These are phyloP conservation scores for Chromobotia macracanthus DNA, from an alignment of 2,797 vertebrate species.

Conservation along the genomic window DNA sequence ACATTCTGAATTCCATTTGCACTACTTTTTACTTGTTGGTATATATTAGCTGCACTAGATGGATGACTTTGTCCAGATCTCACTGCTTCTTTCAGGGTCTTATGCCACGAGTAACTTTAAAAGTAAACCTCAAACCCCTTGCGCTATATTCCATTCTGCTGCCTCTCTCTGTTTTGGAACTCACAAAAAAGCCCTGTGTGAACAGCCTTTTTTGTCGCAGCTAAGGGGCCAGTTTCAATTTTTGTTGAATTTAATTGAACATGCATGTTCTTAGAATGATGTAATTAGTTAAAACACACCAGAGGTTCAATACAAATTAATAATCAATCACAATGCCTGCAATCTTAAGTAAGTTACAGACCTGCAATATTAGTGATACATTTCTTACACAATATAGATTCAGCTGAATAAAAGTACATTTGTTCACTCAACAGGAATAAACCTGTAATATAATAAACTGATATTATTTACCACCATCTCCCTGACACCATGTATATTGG, in stretches of 20 bases:
- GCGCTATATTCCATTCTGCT: too few relatives aligned
- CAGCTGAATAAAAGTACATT: background rate
- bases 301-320: background rate
- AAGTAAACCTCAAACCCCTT: too few relatives aligned
- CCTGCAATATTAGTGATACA: background rate
- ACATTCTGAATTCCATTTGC: background rate
- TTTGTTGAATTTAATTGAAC: background rate
- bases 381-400: background rate
- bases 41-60: background rate
- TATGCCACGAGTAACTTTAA: background rate
- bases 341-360: background rate
- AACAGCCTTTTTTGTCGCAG: too few relatives aligned
- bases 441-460: constrained; percentile 3
- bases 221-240: background rate
- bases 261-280: background rate
- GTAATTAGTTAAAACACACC: background rate
- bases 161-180: too few relatives aligned
- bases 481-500: background rate
- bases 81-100: background rate
- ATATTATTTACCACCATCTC: background rate
- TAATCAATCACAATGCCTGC: background rate
- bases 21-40: background rate
- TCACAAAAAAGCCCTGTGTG: too few relatives aligned
- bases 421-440: background rate
- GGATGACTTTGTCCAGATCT: background rate